A percentile compares a stretch with the other conserved stretches of the same genome.
Evolutionary conservation across 2,888 invertebrate species (phyloP).

Genomic region (Tuta absoluta): DNA sequence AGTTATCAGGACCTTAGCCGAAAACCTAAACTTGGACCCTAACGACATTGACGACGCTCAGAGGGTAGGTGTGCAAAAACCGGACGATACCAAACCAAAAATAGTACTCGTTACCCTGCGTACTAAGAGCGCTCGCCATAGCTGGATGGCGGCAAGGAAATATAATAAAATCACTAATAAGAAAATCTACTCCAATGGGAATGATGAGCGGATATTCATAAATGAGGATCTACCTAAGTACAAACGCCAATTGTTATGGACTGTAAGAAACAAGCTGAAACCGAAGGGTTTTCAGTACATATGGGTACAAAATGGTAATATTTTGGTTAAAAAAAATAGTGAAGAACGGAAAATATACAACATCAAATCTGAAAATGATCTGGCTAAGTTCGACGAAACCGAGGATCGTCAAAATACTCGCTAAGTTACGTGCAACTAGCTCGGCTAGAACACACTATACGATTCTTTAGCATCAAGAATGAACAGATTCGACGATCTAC

Average conservation of each 20-base stretch:
- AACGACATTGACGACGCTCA: neutral
- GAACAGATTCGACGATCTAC: neutral
- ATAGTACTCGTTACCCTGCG: neutral
- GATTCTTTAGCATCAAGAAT: neutral
- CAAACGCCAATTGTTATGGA: constrained; percentile 12
- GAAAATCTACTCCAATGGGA: neutral
- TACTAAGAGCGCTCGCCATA: neutral
- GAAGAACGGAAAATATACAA: constrained; percentile 3
- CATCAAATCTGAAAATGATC: neutral
- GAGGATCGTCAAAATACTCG: neutral
- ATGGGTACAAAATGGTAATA: constrained; percentile 19
- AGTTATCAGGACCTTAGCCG: neutral
- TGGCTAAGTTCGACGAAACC: neutral
- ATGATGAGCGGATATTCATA: neutral
- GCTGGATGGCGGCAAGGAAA: too few species aligned
- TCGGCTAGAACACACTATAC: neutral
- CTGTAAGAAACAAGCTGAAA: neutral
- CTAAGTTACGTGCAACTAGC: neutral
- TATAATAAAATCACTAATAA: too few species aligned
- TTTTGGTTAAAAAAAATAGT: constrained; percentile 16
- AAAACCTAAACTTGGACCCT: neutral
- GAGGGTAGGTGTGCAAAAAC: constrained; percentile 7
- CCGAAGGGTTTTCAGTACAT: constrained; percentile 15
- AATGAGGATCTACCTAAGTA: constrained; percentile 12
- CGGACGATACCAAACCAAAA: neutral